A percentile compares a stretch with the other conserved stretches of the same genome.
Conservation (phyloP, 2,888 invertebrate genomes). For the Meghimatium bilineatum region DNA sequence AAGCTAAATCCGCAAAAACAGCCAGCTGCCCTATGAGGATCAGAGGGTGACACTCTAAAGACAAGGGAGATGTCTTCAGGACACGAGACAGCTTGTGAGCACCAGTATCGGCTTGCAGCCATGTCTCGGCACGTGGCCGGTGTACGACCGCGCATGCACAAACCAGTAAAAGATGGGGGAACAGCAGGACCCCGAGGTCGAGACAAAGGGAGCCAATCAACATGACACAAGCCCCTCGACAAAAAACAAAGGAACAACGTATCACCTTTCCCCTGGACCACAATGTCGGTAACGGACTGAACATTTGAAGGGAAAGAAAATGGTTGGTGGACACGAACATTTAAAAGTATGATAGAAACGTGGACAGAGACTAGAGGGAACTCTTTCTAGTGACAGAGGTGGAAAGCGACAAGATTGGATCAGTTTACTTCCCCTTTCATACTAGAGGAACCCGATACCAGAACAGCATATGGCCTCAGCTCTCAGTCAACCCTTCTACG, state of each 20-base stretch:
- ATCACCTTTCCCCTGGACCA: conserved; percentile 22
- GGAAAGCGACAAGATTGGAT: conserved; percentile 25
- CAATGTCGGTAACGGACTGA: conserved; percentile 1
- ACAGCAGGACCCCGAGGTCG: conserved; percentile 7
- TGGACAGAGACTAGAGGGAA: background rate
- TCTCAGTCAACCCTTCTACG: conserved; percentile 21
- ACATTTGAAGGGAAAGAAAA: background rate
- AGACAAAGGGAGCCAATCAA: conserved; percentile 30
- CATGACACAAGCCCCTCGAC: conserved; percentile 25
- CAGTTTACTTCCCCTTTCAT: conserved; percentile 7
- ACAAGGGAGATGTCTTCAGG: conserved; percentile 19
- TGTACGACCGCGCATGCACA: conserved; percentile 18
- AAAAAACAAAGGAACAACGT: conserved; percentile 27
- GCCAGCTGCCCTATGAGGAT: background rate
- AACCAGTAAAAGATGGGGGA: conserved; percentile 8
- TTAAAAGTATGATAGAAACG: background rate
- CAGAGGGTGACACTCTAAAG: background rate
- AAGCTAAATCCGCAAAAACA: background rate
- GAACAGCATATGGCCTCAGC: conserved; percentile 36
- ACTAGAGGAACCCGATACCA: background rate
- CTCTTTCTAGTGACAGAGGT: conserved; percentile 27
- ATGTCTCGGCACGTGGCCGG: conserved; percentile 24
- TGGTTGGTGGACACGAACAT: conserved; percentile 1
- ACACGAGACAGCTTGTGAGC: conserved; percentile 29
- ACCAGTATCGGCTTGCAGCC: conserved; percentile 34